Base-by-base conservation (phyloP, 2,113 vertebrate genomes). In the Anseranas semipalmata region DNA sequence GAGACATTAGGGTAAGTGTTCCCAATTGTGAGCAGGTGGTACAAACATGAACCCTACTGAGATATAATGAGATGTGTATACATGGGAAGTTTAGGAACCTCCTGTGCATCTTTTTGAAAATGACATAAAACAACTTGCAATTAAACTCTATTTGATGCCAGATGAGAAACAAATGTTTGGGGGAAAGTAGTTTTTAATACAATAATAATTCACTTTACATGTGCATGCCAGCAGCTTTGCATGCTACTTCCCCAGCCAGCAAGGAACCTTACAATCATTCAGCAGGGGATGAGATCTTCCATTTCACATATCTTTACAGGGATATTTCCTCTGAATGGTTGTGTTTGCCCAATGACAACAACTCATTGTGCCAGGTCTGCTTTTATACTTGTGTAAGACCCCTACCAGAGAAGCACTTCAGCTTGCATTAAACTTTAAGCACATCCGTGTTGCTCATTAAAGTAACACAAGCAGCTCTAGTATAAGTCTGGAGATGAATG, bases 21-120 rank as follows among this genome's bases (percentile, higher is more conserved):
- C 97, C 94, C 96, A 97, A 95, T 97, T 82, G 52, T 73, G 96
- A 98, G 97, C 97, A 98, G 97, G 98, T 98, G 98, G 97, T 91
- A 97, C 90, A 96, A 97, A 97, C 91, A 94, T 17, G 82, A 96
- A 94, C 96, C 97, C 97, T 96, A 98, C 97, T 98, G 98, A 98
- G 98, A 98, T 97, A 98, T 98, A 98, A 98, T 98, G 98, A 98
- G 97, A 98, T 98, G 97, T 98, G 97, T 97, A 94, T 97, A 97
- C 96, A 98, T 97, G 94, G 56, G 92, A 98, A 96, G 97, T 97
- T 97, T 97, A 96, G 78, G 96, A 98, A 97, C 97, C 96, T 97
- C 97, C 98, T 96, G 97, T 89, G 97, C 95, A 97, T 98, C 98
- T 97, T 98, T 98, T 97, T 94, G 96, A 98, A 98, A 98, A 98